Evolutionary conservation across 2,888 invertebrate genomes (phyloP).

Genomic region (Stenoptilia bipunctidactyla): DNA sequence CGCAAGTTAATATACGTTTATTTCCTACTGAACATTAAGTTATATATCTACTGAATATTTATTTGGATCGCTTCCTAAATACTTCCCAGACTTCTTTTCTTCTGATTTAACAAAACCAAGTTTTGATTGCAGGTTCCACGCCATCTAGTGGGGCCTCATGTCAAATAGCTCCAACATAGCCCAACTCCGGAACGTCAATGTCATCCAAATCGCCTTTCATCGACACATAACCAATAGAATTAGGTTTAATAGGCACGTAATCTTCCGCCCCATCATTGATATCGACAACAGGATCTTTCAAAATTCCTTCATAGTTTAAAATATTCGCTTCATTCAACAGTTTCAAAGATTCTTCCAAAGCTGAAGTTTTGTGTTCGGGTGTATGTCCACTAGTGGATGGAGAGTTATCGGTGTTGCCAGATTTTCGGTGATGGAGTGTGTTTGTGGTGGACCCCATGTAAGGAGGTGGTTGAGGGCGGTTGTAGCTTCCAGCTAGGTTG

Average conservation of each 20-base stretch:
- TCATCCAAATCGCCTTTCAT: conserved; percentile 39
- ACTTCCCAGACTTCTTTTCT: no score
- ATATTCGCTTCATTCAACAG: conserved; percentile 61
- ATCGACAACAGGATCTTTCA: conserved; percentile 49
- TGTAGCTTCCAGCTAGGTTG: conserved; percentile 52
- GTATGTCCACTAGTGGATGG: conserved; percentile 36
- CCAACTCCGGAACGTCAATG: conserved; percentile 46
- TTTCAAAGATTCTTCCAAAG: conserved; percentile 56
- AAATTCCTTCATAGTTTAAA: conserved; percentile 25
- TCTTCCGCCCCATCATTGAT: conserved; percentile 48
- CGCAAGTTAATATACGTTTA: no score
- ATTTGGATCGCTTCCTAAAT: no score
- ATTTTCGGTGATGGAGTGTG: conserved; percentile 46
- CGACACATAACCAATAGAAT: conserved; percentile 18
- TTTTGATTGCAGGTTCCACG: conserved; percentile 47
- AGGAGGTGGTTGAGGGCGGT: conserved; percentile 61
- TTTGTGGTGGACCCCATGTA: conserved; percentile 47
- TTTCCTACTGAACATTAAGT: no score
- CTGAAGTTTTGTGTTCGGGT: conserved; percentile 42
- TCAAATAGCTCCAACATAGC: conserved; percentile 47
- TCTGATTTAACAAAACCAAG: conserved; percentile 62
- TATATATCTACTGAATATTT: no score
- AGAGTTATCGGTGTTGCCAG: conserved; percentile 25
- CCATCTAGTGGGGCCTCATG: conserved; percentile 42
- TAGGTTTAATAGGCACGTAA: conserved; percentile 46